phyloP scores from a whole-genome alignment of 2,888 invertebrate species.

The Cremastobaeus sp. region DNA sequence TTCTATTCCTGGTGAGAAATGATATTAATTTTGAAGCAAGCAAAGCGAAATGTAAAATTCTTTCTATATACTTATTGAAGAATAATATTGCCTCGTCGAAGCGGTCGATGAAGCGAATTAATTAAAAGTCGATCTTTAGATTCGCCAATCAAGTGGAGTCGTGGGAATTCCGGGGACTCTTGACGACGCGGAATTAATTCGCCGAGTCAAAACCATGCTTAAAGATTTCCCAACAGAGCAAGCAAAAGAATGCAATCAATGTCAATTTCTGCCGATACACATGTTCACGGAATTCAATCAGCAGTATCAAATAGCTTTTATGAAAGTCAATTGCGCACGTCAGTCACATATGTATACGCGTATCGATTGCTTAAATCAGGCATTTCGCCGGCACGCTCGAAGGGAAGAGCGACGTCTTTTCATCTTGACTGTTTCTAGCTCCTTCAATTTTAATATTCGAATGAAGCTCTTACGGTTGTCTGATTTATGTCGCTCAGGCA shows the following conservation, averaged over 20 bases:
- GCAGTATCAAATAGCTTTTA: conserved; percentile 51
- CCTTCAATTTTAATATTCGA: conserved; percentile 49
- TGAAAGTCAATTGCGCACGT: conserved; percentile 53
- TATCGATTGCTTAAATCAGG: conserved; percentile 46
- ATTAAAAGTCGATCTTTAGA: conserved; percentile 13
- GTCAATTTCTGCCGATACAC: conserved; percentile 48
- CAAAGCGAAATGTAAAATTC: too few relatives aligned
- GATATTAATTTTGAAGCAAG: too few relatives aligned
- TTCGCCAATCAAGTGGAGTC: conserved; percentile 7
- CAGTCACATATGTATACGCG: conserved; percentile 46
- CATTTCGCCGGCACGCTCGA: conserved; percentile 14
- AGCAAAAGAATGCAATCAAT: conserved; percentile 45
- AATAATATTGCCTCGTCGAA: too few relatives aligned
- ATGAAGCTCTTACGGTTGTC: conserved; percentile 37
- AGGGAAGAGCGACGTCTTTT: conserved; percentile 26
- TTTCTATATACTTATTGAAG: too few relatives aligned
- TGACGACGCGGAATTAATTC: conserved; percentile 22
- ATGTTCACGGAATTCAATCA: conserved; percentile 46
- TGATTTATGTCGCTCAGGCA: conserved; percentile 18
- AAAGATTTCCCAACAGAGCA: conserved; percentile 35
- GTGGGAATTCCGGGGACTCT: conserved; percentile 6
- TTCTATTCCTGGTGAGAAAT: too few relatives aligned
- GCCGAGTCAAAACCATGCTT: conserved; percentile 20
- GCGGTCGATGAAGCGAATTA: too few relatives aligned
- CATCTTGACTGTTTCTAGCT: conserved; percentile 27